Evolutionary conservation across 2,797 vertebrate genomes (phyloP), one percentile per base, ranked within the genome.

Genomic region (Dipus sagitta): DNA sequence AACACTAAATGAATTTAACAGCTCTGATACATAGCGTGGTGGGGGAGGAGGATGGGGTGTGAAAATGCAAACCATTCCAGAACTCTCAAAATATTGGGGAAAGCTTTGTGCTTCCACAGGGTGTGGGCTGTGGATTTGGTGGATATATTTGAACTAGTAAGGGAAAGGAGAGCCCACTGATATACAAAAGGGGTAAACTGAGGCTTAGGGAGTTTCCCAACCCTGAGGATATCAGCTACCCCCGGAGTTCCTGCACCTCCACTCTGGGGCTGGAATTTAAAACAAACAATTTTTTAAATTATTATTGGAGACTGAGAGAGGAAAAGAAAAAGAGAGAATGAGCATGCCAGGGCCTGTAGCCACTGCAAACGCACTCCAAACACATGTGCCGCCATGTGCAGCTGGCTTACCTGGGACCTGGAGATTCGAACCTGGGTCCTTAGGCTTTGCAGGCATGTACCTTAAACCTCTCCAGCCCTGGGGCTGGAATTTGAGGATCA

Each of bases 1-100:
- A 92, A 90, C 6, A 32, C 86, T 88, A 90, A 90, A 96, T 3
- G 86, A 68, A 80, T 96, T 95, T 90, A 95, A 86, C 96, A 84
- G 88, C 67, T 88, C 67, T 6, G 6, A 20, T 21, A 67, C 67
- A 90, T 76, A 92, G 67, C 54, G 13, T 58, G 75, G 28, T 9
- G 14, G 14, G 30, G 75, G 64, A 67, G 64, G 47, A 54, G 28
- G 14, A 0, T 23, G 14, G 30, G 60, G 64, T 30, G 62, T 79
- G 26, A 92, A 90, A 90, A 88, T 12, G 14, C 32, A 74, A 95
- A 54, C 47, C 62, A 38, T 90, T 88, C 86, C 89, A 89, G 92
- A 92, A 68, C 0, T 62, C 90, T 88, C 79, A 24, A 8, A 86
- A 89, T 77, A 24, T 5, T 54, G 17, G 60, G 60, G 38, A 32